phyloP scores from a whole-genome alignment of 92 coral and sea anemone species.

The Phenganax subtilis region DNA sequence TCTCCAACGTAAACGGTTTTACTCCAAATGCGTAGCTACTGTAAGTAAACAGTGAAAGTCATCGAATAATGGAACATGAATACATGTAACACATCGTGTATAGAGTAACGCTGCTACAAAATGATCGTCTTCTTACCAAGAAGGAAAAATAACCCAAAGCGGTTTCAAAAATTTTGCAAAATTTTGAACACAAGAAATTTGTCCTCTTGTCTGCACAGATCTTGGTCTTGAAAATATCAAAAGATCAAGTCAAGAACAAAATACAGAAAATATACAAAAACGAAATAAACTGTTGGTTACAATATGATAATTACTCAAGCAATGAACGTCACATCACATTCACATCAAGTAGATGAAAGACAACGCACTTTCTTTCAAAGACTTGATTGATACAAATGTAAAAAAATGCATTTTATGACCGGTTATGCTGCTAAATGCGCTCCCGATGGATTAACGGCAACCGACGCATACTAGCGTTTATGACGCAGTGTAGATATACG shows the following conservation, averaged over 20 bases:
- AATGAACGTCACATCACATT: too few species aligned
- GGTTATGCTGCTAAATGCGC: too few species aligned
- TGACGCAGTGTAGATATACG: too few species aligned
- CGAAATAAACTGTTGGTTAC: background rate
- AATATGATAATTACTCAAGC: too few species aligned
- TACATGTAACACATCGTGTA: background rate
- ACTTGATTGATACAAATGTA: too few species aligned
- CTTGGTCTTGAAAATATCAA: slow-evolving; percentile 56
- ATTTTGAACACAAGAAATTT: slow-evolving; percentile 85
- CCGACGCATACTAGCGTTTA: too few species aligned
- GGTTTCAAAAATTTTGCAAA: slow-evolving; percentile 72
- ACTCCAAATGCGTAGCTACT: slow-evolving; percentile 60
- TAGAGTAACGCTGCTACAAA: background rate
- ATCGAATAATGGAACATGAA: background rate
- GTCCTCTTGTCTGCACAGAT: slow-evolving; percentile 95
- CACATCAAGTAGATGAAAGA: too few species aligned
- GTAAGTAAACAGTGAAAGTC: background rate
- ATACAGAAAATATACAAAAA: background rate
- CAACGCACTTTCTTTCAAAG: too few species aligned
- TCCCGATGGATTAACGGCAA: too few species aligned
- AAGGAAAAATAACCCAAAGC: slow-evolving; percentile 76
- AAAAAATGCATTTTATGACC: too few species aligned
- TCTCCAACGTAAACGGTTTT: slow-evolving; percentile 65
- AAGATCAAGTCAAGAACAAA: background rate
- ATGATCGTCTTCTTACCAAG: slow-evolving; percentile 41